Percentiles rank a stretch among this genome's conserved stretches.
These are phyloP conservation scores for Sinhomidia bicolor DNA, from an alignment of 2,888 invertebrate species.

Conservation along the genomic window DNA sequence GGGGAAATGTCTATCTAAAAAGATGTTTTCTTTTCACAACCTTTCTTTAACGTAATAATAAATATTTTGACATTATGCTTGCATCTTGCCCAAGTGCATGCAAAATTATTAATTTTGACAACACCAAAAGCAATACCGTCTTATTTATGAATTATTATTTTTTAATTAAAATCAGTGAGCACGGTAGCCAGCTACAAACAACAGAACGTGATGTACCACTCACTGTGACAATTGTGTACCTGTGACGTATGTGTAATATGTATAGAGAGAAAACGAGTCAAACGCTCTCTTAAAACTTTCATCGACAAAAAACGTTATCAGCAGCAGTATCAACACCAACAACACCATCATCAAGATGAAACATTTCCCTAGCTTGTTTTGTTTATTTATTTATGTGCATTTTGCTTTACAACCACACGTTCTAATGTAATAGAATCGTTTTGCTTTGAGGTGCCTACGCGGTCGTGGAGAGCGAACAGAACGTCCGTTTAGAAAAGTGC, in stretches of 20 bases:
- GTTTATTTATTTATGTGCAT: constrained; percentile 28
- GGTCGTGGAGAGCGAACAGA: not conserved
- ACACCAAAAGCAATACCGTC: not conserved
- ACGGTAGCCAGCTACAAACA: not conserved
- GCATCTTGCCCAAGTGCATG: not conserved
- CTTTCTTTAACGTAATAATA: constrained; percentile 45
- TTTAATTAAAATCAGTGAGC: not conserved
- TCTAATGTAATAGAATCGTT: not conserved
- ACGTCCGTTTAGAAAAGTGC: not conserved
- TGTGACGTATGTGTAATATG: not conserved
- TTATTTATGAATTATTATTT: constrained; percentile 11
- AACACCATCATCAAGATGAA: constrained; percentile 12
- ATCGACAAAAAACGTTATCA: constrained; percentile 38
- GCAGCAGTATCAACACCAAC: not conserved
- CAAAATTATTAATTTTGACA: constrained; percentile 29
- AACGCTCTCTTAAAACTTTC: not conserved
- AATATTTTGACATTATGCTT: too few species aligned
- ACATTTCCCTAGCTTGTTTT: constrained; percentile 20
- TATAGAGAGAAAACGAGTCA: not conserved
- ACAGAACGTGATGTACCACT: constrained; percentile 37
- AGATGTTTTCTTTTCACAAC: not conserved
- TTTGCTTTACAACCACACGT: not conserved
- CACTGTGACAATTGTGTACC: not conserved
- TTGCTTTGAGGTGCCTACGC: too few species aligned
- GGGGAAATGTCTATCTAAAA: not conserved